A percentile compares a stretch with the other conserved stretches of the same genome.
Evolutionary conservation across 2,113 vertebrate species (phyloP).

Genomic region (Anthoscopus minutus): DNA sequence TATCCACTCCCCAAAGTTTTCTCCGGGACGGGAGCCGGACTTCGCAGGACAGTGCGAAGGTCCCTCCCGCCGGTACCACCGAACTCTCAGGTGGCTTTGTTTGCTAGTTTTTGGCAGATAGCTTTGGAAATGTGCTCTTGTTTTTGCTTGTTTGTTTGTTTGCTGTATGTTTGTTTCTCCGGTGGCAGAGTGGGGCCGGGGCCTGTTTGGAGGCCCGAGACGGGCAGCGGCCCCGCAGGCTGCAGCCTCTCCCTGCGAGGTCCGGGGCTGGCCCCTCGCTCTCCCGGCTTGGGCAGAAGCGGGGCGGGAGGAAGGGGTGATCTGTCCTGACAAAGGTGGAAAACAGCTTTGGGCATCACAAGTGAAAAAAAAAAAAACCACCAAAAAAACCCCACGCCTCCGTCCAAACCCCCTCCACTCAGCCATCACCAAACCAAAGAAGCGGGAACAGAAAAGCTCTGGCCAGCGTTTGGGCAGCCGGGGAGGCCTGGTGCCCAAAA

Average conservation of each 20-base stretch:
- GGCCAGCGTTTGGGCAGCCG: not conserved
- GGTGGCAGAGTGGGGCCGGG: not conserved
- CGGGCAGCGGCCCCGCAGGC: not conserved
- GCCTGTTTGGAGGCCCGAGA: not conserved
- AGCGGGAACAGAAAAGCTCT: not conserved
- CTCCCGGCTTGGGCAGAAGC: not conserved
- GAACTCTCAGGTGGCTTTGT: not conserved
- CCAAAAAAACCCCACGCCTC: accelerated
- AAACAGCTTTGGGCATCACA: not conserved
- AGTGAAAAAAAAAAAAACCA: not conserved
- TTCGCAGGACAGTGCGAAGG: not conserved
- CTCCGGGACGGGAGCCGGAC: accelerated
- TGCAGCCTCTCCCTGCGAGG: not conserved
- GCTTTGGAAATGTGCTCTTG: not conserved
- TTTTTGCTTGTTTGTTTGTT: not conserved
- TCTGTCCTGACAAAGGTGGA: not conserved
- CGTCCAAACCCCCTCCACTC: accelerated
- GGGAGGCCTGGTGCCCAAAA: not conserved
- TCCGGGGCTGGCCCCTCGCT: no score
- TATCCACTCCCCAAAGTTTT: not conserved
- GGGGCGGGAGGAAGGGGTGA: accelerated
- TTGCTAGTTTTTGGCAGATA: not conserved
- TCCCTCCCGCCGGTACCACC: no score
- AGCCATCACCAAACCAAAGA: not conserved
- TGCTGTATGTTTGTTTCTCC: not conserved